Evolutionary conservation across 2,888 invertebrate genomes (phyloP).

Genomic region (Callinectes sapidus): DNA sequence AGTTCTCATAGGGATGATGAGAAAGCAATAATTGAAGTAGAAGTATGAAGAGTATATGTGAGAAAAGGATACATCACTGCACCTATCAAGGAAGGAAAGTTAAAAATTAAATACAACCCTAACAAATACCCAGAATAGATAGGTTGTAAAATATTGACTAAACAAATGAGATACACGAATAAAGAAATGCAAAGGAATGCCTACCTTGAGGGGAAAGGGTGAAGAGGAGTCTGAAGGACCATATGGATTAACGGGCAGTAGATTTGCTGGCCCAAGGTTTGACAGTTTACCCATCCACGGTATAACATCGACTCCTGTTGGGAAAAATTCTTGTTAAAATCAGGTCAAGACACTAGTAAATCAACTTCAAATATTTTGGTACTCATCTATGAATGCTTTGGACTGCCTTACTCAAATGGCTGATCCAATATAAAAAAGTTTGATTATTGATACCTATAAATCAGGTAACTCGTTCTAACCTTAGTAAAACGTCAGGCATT

Average conservation of each 20-base stretch:
- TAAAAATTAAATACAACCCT: too few species aligned
- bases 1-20: too few species aligned
- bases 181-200: background rate
- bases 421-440: too few species aligned
- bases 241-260: constrained; percentile 63
- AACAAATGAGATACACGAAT: background rate
- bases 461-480: too few species aligned
- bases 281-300: constrained; percentile 93
- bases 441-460: too few species aligned
- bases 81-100: too few species aligned
- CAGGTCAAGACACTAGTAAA: background rate
- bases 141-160: background rate
- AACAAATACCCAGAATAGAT: background rate
- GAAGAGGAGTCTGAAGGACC: constrained; percentile 76
- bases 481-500: too few species aligned
- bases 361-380: background rate
- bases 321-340: background rate
- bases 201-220: constrained; percentile 83
- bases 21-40: background rate
- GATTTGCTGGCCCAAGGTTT: constrained; percentile 81
- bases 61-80: too few species aligned
- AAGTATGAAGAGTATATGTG: background rate
- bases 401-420: too few species aligned
- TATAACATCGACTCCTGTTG: constrained; percentile 83
- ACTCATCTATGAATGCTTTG: background rate